phyloP scores from a whole-genome alignment of 2,797 vertebrate species.

The Lithobates sylvaticus region DNA sequence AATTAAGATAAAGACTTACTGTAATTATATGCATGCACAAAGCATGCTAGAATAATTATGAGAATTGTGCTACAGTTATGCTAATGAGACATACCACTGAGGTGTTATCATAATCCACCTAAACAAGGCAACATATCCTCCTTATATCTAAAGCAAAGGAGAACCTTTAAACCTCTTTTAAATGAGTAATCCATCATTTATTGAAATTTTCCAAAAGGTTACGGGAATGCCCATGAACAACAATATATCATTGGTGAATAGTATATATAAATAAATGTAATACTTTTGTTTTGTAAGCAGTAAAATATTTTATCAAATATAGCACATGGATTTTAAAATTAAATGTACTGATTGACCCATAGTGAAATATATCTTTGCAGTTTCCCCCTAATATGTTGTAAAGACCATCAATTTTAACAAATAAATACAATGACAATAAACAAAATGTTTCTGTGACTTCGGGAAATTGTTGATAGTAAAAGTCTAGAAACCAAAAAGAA shows the following conservation, averaged over 20 bases:
- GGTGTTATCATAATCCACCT: slow-evolving; percentile 35
- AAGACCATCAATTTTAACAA: too few species aligned
- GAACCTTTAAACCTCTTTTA: slow-evolving; percentile 23
- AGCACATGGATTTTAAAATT: not conserved
- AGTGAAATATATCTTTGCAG: too few species aligned
- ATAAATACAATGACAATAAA: too few species aligned
- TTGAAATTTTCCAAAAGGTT: not conserved
- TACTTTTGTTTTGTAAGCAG: too few species aligned
- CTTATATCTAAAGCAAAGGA: slow-evolving; percentile 11
- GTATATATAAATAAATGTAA: too few species aligned
- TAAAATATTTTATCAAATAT: not conserved
- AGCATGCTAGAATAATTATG: slow-evolving; percentile 58
- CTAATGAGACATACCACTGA: slow-evolving; percentile 54
- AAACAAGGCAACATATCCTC: slow-evolving; percentile 33
- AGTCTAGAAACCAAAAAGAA: too few species aligned
- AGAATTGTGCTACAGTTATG: slow-evolving; percentile 53
- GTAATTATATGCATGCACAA: slow-evolving; percentile 55
- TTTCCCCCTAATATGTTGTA: too few species aligned
- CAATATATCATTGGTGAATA: not conserved
- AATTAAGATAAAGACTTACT: slow-evolving; percentile 56
- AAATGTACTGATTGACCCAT: too few species aligned
- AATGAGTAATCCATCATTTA: not conserved
- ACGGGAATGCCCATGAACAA: not conserved
- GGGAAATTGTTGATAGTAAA: too few species aligned
- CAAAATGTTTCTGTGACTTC: too few species aligned